These are phyloP conservation scores for Eurystomus glaucurus DNA, from an alignment of 2,797 vertebrate species.

Conservation along the genomic window DNA sequence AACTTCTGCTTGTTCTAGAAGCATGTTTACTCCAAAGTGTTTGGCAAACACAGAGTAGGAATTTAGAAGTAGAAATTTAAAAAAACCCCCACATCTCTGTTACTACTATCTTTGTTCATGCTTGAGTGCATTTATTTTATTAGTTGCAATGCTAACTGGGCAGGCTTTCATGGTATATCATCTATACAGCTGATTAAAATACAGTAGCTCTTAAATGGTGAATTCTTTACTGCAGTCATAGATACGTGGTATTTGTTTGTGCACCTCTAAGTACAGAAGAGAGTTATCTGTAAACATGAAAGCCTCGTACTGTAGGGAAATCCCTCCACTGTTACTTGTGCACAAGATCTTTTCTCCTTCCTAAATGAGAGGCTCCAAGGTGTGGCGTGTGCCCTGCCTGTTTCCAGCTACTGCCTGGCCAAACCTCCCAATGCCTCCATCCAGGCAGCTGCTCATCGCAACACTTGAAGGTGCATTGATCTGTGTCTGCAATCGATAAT, in stretches of 20 bases:
- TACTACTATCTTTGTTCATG: background rate
- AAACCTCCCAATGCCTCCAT: accelerated
- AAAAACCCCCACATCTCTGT: background rate
- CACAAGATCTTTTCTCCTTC: background rate
- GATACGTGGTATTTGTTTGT: accelerated
- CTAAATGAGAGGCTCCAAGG: accelerated
- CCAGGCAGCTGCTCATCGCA: background rate
- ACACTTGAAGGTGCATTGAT: background rate
- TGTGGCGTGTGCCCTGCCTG: accelerated
- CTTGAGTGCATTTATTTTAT: background rate
- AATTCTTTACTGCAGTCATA: background rate
- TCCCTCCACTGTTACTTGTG: background rate
- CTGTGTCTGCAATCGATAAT: background rate
- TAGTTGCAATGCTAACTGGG: background rate
- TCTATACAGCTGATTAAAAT: background rate
- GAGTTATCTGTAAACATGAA: background rate
- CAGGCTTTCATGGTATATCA: background rate
- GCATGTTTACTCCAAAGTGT: background rate
- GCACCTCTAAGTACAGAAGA: background rate
- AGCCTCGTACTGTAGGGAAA: background rate
- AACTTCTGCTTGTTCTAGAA: background rate
- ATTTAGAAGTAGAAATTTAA: background rate
- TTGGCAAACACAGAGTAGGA: accelerated
- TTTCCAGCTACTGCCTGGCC: background rate
- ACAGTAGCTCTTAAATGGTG: background rate